Base-by-base conservation (phyloP, 2,888 invertebrate species). In the Glyphotaelius pellucidus region DNA sequence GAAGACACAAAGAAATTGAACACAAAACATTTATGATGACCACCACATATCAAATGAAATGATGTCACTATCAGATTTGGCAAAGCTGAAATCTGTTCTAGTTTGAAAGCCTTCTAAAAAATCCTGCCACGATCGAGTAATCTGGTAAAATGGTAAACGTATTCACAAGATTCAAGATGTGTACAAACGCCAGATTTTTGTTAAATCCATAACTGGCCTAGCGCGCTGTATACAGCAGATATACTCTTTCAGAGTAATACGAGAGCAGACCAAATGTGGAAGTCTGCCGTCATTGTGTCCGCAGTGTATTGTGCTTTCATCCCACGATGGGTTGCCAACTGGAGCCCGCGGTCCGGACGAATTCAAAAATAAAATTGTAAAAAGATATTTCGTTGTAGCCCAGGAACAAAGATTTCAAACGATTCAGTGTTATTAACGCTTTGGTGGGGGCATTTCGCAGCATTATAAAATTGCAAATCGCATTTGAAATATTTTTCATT, bases 191-290 rank as follows among this genome's bases (percentile, higher is more conserved):
- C 67, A 67, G n/a, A 67, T 67, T 67, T 67, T 67, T 25, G 67
- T 67, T 25, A 67, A 67, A 67, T 67, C 67, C 67, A 67, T 67
- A 67, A 67, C 67, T 67, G 67, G 67, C 67, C 67, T 25, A 67
- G 67, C 67, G n/a, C 67, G 67, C 67, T n/a, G 67, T 67, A 67
- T 67, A 67, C 25, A 47, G 15, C 25, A 67, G 67, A 67, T n/a
- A 67, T n/a, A 67, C 67, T 67, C 67, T 67, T 67, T n/a, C 67
- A 67, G 25, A 35, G 83, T 83, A 32, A 9, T 38, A 83, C 83
- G 35, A 35, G 83, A 83, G 83, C 89, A 42, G 80, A 35, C 80
- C 89, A 90, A 81, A 83, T 90, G 90, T 90, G 90, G 81, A 90
- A 90, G 81, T 90, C 83, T 42, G 83, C 38, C 90, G 81, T 81